Base-by-base conservation (phyloP, 2,797 vertebrate genomes). In the Sebastes paucispinis region DNA sequence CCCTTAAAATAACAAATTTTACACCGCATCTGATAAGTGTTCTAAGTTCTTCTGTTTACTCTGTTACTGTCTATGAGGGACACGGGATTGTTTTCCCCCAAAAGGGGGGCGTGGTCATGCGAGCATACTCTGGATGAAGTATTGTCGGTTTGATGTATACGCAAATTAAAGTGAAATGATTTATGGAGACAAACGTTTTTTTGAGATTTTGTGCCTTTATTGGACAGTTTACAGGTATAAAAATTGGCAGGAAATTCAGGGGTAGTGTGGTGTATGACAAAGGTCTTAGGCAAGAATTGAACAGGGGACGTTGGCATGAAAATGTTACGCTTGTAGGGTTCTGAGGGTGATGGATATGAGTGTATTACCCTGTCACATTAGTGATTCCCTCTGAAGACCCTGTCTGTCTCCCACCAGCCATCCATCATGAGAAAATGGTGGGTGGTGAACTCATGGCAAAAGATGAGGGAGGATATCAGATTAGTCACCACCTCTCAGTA, bases 361-460 rank as follows among this genome's bases (percentile, higher is more conserved):
- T 63, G 24, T 65, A 69, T 86, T 69, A 77, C 68, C 62, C 62
- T 84, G 76, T 83, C 82, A 86, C 75, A 87, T 84, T 75, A 89
- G 73, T 43, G 79, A 85, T 84, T 89, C 83, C 79, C 87, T 87
- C 68, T 73, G 83, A 89, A 67, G 70, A 77, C 73, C 65, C 52
- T 29, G 31, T 57, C 66, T 85, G 82, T 87, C 76, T 81, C 80
- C 81, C 70, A 36, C 32, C 32, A 75, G 25, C 84, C 88, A 89
- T 91, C 89, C 87, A 88, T 92, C 90, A 89, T 67, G 65, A 86
- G 76, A 73, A 86, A 87, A 84, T 66, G 67, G 90, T 91, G 89
- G 89, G 89, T 54, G 88, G 87, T 58, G 73, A 87, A 85, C 73
- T 90, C 65, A 69, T 69, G 69, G 77, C 73, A 85, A 73, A 82